Base-by-base conservation (phyloP, 2,888 invertebrate species). In the Chaitophorus viminalis region DNA sequence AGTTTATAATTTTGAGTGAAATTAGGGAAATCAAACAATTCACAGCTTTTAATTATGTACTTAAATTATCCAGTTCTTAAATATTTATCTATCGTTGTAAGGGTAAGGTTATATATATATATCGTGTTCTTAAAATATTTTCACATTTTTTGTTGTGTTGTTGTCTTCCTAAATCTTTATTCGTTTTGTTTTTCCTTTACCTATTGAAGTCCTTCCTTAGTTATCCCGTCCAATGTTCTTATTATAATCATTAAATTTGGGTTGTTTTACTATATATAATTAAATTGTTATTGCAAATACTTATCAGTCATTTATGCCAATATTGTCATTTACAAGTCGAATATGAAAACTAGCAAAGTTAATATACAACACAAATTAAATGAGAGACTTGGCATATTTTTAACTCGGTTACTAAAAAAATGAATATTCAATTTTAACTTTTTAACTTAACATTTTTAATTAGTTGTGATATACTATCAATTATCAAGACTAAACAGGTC, bases 191-290 rank as follows among this genome's bases (percentile, higher is more conserved):
- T 85, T 83, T 46, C 65, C 84, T 81, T 60, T 65, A 46, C 87
- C 29, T 46, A 70, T 81, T 60, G 18, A 81, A 29, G 74, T 87
- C 87, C 87, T 87, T 87, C 79, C 87, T 81, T 65, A 87, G 65
- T 74, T 74, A 74, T 81, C 87, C 87, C 87, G 87, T 87, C 87
- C 87, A 81, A 87, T 87, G 46, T 87, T 87, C 29, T 87, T 87
- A 87, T 31, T 81, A 36, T 79, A 81, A 81, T 74, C 60, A 46
- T 60, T 5, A 81, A 74, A 65, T 78, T 81, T 81, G 79, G 72
- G n/a, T 87, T 87, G 79, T 87, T 81, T 65, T 79, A 78, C 21
- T 86, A 86, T 70, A 78, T 86, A 9, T 82, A 74, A 74, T 82
- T 75, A 70, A 46, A 76, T 84, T 76, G 76, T 76, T 76, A 39